Evolutionary conservation across 35 echinoderm and acorn worm species (phyloP).

Genomic region (Chiridota heheva): DNA sequence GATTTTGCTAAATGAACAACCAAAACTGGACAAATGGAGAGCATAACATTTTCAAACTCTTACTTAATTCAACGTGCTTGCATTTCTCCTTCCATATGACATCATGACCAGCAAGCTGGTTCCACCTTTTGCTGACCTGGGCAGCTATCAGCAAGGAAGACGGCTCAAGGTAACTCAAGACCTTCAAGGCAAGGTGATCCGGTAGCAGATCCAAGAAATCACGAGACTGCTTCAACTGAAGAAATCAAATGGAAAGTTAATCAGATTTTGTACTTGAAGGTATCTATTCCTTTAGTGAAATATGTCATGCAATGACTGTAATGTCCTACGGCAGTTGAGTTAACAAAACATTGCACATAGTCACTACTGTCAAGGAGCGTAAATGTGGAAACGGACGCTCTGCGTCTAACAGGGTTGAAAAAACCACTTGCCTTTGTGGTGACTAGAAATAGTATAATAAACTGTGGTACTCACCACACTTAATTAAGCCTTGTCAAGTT

Average conservation of each 20-base stretch:
- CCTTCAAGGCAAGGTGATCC: slow-evolving; percentile 63
- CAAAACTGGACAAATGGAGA: not conserved
- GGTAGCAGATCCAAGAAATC: slow-evolving; percentile 82
- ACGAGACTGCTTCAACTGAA: slow-evolving; percentile 82
- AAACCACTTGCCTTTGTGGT: too few species aligned
- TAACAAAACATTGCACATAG: too few species aligned
- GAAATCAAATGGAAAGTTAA: not conserved
- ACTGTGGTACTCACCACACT: too few species aligned
- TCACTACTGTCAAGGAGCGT: too few species aligned
- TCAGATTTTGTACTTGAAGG: not conserved
- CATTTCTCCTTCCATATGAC: slow-evolving; percentile 94
- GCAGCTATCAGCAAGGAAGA: slow-evolving; percentile 59
- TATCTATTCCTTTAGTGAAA: not conserved
- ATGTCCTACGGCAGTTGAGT: not conserved
- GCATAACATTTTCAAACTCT: not conserved
- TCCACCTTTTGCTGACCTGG: slow-evolving; percentile 77
- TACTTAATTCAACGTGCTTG: slow-evolving; percentile 77
- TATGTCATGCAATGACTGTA: not conserved
- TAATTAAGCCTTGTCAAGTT: too few species aligned
- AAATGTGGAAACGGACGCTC: too few species aligned
- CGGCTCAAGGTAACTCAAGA: slow-evolving; percentile 69
- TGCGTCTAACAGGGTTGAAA: too few species aligned
- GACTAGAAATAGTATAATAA: too few species aligned
- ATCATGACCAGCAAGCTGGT: slow-evolving; percentile 69
- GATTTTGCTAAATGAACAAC: too few species aligned